phyloP scores from a whole-genome alignment of 2,888 invertebrate genomes.

The Agrochola macilenta region DNA sequence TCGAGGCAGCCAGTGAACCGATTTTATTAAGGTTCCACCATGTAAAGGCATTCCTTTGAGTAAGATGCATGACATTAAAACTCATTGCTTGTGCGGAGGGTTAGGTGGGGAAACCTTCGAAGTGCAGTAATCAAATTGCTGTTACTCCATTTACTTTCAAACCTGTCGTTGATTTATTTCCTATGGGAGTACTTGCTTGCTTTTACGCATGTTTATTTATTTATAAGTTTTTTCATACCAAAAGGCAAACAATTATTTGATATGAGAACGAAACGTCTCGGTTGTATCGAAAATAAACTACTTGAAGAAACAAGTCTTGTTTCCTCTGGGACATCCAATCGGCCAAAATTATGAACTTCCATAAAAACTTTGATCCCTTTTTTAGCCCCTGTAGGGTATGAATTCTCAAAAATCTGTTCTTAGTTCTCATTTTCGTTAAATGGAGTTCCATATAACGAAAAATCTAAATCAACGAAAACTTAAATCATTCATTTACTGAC shows the following conservation, averaged over 20 bases:
- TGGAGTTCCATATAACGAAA: too few species aligned
- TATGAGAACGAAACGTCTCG: background rate
- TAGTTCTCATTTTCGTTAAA: too few species aligned
- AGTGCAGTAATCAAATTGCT: slow-evolving; percentile 58
- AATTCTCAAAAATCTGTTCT: too few species aligned
- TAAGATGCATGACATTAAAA: slow-evolving; percentile 61
- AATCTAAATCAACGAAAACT: too few species aligned
- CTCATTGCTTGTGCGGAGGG: slow-evolving; percentile 19
- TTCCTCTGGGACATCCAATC: background rate
- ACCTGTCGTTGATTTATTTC: slow-evolving; percentile 51
- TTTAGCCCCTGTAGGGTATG: too few species aligned
- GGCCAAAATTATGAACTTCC: background rate
- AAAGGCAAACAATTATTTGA: background rate
- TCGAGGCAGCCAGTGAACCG: slow-evolving; percentile 62
- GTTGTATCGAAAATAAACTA: background rate
- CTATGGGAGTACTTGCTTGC: slow-evolving; percentile 3
- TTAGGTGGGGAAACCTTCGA: slow-evolving; percentile 30
- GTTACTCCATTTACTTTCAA: slow-evolving; percentile 51
- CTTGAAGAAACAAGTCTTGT: background rate
- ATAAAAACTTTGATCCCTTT: too few species aligned
- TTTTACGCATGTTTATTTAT: slow-evolving; percentile 16
- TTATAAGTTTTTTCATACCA: slow-evolving; percentile 1
- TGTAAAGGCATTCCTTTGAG: slow-evolving; percentile 44
- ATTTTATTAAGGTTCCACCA: slow-evolving; percentile 57
- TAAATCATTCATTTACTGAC: too few species aligned